These are phyloP conservation scores for Varanus salvator DNA, from an alignment of 2,113 vertebrate genomes.

Conservation along the genomic window DNA sequence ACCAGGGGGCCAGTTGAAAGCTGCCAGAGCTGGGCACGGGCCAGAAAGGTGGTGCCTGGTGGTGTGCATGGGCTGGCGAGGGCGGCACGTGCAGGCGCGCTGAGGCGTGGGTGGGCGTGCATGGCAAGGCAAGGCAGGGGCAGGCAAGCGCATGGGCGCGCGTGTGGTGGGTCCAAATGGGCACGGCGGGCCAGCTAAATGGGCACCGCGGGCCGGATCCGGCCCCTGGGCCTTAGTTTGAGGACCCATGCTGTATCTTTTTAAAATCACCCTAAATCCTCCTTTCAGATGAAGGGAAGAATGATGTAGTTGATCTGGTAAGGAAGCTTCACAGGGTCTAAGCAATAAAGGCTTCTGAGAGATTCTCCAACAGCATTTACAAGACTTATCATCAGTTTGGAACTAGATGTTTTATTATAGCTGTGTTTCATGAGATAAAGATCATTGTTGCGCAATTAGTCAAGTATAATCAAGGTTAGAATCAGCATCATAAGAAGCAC, in stretches of 20 bases:
- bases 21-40: no score
- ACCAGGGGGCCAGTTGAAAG: no score
- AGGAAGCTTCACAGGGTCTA: background rate
- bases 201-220: no score
- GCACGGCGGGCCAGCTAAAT: no score
- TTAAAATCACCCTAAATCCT: background rate
- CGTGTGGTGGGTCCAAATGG: no score
- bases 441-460: background rate
- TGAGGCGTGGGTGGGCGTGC: no score
- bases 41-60: no score
- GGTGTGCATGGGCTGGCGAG: no score
- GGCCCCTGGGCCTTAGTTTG: no score
- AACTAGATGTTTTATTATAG: background rate
- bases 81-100: no score
- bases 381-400: background rate
- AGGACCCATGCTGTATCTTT: background rate
- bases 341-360: background rate
- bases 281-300: background rate
- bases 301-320: background rate
- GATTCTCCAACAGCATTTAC: background rate
- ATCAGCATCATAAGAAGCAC: background rate
- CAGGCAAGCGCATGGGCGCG: no score
- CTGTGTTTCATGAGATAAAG: background rate
- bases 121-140: no score
- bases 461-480: background rate